Conservation (phyloP, 2,888 invertebrate genomes). For the Drosophila dives region DNA sequence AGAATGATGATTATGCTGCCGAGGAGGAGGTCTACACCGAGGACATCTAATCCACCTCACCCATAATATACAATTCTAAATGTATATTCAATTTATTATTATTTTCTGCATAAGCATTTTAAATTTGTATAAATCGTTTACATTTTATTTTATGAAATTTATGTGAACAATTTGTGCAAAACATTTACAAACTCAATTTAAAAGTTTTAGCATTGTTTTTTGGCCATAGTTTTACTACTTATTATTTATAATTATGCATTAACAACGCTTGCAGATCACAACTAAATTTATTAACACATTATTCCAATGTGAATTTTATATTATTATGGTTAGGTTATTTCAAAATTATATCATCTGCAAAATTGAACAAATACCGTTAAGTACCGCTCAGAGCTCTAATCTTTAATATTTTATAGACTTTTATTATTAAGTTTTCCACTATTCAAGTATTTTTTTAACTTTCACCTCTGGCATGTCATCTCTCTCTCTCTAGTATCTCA, state of each 20-base stretch:
- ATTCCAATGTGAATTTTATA: not conserved
- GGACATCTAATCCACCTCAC: constrained; percentile 28
- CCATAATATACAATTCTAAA: not conserved
- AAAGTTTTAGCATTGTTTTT: constrained; percentile 18
- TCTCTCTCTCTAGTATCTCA: not conserved
- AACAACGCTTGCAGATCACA: constrained; percentile 1
- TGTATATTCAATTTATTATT: not conserved
- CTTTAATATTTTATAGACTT: constrained; percentile 10
- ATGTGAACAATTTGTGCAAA: constrained; percentile 1
- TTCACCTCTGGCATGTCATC: constrained; percentile 41
- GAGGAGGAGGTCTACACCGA: constrained; percentile 80
- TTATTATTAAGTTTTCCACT: constrained; percentile 6
- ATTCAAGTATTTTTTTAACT: constrained; percentile 5
- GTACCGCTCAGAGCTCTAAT: constrained; percentile 23
- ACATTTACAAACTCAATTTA: not conserved
- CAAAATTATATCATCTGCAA: not conserved
- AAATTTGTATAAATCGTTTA: not conserved
- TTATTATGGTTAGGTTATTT: not conserved
- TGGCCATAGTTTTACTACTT: constrained; percentile 39
- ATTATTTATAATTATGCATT: not conserved
- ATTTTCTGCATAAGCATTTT: constrained; percentile 1
- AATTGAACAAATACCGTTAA: not conserved
- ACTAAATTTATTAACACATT: not conserved
- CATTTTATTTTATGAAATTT: not conserved
- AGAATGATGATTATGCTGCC: constrained; percentile 58